Evolutionary conservation across 2,888 invertebrate species (phyloP), one percentile per base, ranked within the genome.

Genomic region (Hirudinaria manillensis): DNA sequence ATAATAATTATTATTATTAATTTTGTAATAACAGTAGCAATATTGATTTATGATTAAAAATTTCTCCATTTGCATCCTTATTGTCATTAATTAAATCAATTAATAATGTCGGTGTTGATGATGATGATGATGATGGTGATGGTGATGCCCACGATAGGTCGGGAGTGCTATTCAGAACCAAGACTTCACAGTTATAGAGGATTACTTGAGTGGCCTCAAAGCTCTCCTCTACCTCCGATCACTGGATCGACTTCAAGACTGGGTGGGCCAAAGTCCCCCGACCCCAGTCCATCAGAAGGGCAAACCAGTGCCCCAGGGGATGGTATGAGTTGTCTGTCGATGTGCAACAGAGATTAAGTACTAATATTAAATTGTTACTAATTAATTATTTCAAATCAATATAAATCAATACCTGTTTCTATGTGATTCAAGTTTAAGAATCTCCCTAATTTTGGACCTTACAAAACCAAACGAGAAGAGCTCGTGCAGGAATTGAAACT

Each of bases 81-180:
- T 45, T 10, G 3, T n/a, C 45, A 45, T 10, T 1, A 16, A 45
- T 45, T 45, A 45, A 45, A 10, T 45, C 10, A 38, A 45, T 45
- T 45, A 45, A 16, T 45, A 45, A 45, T 45, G 16, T 16, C 6
- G 13, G 3, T 10, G 10, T 36, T 36, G 10, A 6, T 36, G 10
- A 36, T 10, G 36, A 36, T 36, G 10, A 7, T 16, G 45, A 45
- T 6, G 32, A 45, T 29, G 70, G 3, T 53, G 0, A 29, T n/a
- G 6, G 29, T 55, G 34, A 27, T 56, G n/a, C 55, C 29, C 29
- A 10, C 24, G 21, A 24, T 66, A 77, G 77, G 89, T 96, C 76
- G 93, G 98, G 86, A 97, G 96, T 81, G 93, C 98, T 0, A 90
- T 99, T 29, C 98, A 99, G 86, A 99, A 99, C 87, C 98, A 99